Evolutionary conservation across 1,140 invertebrate genomes (phyloP).

Genomic region (Prorops nasuta): DNA sequence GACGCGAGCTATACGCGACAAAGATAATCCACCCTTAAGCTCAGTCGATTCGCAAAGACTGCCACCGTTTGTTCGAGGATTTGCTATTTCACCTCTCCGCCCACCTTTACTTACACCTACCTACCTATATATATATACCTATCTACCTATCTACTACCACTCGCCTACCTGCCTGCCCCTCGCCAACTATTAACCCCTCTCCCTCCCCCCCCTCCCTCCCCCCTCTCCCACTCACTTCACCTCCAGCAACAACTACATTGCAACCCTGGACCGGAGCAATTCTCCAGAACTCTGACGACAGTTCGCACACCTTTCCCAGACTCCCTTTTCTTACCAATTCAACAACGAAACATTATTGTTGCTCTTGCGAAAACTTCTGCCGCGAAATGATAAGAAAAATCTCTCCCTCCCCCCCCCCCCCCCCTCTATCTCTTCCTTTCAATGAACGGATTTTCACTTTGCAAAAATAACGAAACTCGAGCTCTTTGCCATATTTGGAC

Average conservation of each 20-base stretch:
- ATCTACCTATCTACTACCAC: no score
- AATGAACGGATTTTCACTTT: no score
- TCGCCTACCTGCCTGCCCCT: conserved; percentile 20
- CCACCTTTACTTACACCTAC: no score
- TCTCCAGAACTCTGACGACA: conserved; percentile 15
- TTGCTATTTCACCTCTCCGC: conserved; percentile 35
- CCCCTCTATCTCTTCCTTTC: no score
- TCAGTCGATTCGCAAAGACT: conserved; percentile 32
- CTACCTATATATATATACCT: no score
- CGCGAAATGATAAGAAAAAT: conserved; percentile 28
- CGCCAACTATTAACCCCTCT: conserved; percentile 1
- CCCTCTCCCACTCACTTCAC: conserved; percentile 10
- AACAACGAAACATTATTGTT: conserved; percentile 23
- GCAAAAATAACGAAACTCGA: no score
- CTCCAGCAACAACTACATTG: no score
- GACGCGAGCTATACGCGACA: conserved; percentile 17
- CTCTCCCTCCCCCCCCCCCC: no score
- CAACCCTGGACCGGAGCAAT: conserved; percentile 16
- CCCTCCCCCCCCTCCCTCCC: conserved; percentile 3
- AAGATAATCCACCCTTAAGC: conserved; percentile 37
- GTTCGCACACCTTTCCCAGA: conserved; percentile 11
- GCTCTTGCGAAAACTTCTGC: conserved; percentile 15
- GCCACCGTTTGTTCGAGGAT: conserved; percentile 33
- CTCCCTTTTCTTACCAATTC: conserved; percentile 16
- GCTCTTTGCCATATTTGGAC: no score